Evolutionary conservation across 2,113 vertebrate genomes (phyloP).

Genomic region (Antennarius striatus): DNA sequence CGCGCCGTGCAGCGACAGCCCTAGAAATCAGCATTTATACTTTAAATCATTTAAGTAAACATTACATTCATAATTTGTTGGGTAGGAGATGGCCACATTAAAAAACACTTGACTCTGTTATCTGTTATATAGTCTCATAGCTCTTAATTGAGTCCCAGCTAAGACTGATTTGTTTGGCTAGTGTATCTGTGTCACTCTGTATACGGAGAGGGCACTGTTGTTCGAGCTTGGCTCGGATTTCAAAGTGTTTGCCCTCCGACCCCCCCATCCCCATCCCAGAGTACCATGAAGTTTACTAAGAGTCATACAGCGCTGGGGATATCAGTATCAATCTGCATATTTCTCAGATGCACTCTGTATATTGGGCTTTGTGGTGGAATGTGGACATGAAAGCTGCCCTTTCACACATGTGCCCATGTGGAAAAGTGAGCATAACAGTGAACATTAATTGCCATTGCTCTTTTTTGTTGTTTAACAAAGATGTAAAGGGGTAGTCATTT

Average conservation of each 20-base stretch:
- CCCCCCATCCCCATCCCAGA: constrained; percentile 28
- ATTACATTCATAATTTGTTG: not conserved
- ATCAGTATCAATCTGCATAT: constrained; percentile 62
- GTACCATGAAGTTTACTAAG: constrained; percentile 46
- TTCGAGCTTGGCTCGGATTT: constrained; percentile 65
- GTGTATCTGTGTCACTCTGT: constrained; percentile 61
- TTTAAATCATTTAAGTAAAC: not conserved
- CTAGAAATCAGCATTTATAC: not conserved
- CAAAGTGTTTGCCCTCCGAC: constrained; percentile 55
- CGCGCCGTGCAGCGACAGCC: too few species aligned
- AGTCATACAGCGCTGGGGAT: constrained; percentile 50
- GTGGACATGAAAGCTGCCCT: constrained; percentile 35
- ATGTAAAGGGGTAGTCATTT: too few species aligned
- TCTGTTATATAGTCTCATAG: constrained; percentile 4
- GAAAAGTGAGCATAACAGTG: constrained; percentile 9
- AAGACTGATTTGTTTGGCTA: constrained; percentile 56
- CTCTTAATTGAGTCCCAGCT: constrained; percentile 37
- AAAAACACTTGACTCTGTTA: not conserved
- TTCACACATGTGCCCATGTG: constrained; percentile 40
- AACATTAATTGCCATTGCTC: too few species aligned
- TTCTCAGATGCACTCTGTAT: constrained; percentile 50
- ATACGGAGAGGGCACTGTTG: constrained; percentile 69
- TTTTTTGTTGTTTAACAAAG: too few species aligned
- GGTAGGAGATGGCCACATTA: not conserved
- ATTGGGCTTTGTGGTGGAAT: constrained; percentile 43